Conservation (phyloP, 1,140 invertebrate genomes). For the Varroa destructor region DNA sequence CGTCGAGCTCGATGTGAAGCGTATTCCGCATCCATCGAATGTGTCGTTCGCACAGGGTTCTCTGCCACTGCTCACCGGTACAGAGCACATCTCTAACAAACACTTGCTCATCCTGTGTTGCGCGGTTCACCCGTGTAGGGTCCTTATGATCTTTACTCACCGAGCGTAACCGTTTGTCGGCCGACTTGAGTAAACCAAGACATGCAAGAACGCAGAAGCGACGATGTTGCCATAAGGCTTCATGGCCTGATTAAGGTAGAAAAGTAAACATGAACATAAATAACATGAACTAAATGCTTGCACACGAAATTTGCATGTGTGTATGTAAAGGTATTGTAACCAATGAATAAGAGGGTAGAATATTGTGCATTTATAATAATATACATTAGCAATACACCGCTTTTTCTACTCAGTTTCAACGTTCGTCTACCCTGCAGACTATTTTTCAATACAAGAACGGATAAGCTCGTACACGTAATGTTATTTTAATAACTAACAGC, state of each 20-base stretch:
- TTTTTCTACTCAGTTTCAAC: too few relatives aligned
- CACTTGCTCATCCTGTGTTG: not conserved
- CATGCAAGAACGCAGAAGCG: slow-evolving; percentile 21
- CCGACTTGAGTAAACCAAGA: slow-evolving; percentile 8
- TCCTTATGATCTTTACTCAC: slow-evolving; percentile 3
- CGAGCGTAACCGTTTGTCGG: not conserved
- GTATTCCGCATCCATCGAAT: slow-evolving; percentile 3
- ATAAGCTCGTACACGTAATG: too few relatives aligned
- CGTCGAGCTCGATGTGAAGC: slow-evolving; percentile 22
- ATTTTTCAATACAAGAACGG: too few relatives aligned
- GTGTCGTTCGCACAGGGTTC: not conserved
- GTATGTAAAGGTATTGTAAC: not conserved
- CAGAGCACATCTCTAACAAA: not conserved
- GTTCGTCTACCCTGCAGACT: too few relatives aligned
- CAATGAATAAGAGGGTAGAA: too few relatives aligned
- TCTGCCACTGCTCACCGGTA: not conserved
- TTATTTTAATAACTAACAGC: too few relatives aligned
- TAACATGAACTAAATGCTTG: not conserved
- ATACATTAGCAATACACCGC: too few relatives aligned
- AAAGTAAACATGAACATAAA: not conserved
- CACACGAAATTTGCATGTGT: not conserved
- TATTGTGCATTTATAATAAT: too few relatives aligned
- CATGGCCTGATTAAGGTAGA: not conserved
- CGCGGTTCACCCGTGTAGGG: not conserved
- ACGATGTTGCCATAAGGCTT: slow-evolving; percentile 10